A percentile compares a stretch with the other conserved stretches of the same genome.
Conservation (phyloP, 1,140 invertebrate species). For the Dufourea novaeangliae region DNA sequence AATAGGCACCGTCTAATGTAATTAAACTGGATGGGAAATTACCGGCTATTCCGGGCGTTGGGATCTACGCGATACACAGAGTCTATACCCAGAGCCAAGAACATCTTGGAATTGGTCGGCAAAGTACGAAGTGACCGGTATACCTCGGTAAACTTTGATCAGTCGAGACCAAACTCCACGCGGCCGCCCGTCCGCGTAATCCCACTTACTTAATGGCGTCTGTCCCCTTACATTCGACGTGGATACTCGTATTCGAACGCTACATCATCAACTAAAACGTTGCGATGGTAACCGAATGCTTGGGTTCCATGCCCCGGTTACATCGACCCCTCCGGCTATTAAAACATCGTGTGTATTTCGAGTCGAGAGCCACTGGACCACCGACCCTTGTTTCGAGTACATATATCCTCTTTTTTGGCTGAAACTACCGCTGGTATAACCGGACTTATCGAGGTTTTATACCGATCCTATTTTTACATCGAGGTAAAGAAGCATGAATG, state of each 20-base stretch:
- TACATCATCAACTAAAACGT: not conserved
- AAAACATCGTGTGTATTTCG: not conserved
- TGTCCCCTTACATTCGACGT: slow-evolving; percentile 37
- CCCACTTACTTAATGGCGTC: slow-evolving; percentile 61
- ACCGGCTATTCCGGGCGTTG: not conserved
- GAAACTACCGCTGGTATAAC: not conserved
- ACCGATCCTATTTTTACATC: not conserved
- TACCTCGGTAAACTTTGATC: slow-evolving; percentile 62
- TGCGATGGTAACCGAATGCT: not conserved
- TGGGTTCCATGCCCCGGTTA: not conserved
- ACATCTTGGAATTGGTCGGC: slow-evolving; percentile 35
- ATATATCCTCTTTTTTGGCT: not conserved
- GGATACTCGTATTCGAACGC: slow-evolving; percentile 56
- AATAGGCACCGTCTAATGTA: slow-evolving; percentile 36
- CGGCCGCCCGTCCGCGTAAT: slow-evolving; percentile 58
- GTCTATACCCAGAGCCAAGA: not conserved
- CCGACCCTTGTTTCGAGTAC: not conserved
- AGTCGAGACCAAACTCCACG: slow-evolving; percentile 59
- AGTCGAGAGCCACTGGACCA: not conserved
- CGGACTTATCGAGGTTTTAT: not conserved
- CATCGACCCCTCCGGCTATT: not conserved
- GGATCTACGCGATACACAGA: slow-evolving; percentile 21
- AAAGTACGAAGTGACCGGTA: slow-evolving; percentile 18
- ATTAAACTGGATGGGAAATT: slow-evolving; percentile 23
- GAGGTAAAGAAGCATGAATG: not conserved